Base-by-base conservation (phyloP, 2,113 vertebrate genomes). In the Chaenocephalus aceratus region DNA sequence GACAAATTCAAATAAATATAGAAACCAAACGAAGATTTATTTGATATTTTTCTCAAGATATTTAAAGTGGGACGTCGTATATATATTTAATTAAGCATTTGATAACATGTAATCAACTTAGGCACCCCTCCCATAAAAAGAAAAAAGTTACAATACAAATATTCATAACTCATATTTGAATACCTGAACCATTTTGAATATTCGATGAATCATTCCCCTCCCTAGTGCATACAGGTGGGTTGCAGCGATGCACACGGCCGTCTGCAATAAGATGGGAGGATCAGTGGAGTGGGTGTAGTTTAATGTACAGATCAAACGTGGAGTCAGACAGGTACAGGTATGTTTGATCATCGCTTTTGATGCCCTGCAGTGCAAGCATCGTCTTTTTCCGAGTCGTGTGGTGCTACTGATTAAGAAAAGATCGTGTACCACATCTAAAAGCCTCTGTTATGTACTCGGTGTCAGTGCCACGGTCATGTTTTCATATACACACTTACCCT, bases 301-400 rank as follows among this genome's bases (percentile, higher is more conserved):
- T 16, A 51, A 72, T 54, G 56, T 45, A 6, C 11, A n/a, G n/a
- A n/a, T n/a, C n/a, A 71, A 62, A 15, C 45, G 67, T 48, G 21
- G 57, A 14, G 41, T 23, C 46, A 60, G 49, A 12, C 70, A 44
- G 54, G 83, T 79, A 72, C 70, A 44, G 54, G 83, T 81, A 72
- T 18, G 80, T 61, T 49, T 73, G 14, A 23, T 4, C 15, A 0
- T 36, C 0, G n/a, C 12, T 11, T 57, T 21, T 15, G 12, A 0
- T 12, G n/a, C 46, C 21, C 23, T 57, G 63, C 1, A 26, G 5
- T 57, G 63, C 1, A 26, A 4, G 30, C 4, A 11, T 15, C 2
- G 3, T 51, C 4, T 66, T 34, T 66, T 23, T 16, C 1, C 59
- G n/a, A 34, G 61, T 7, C 56, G 59, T 49, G 44, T 51, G 15